phyloP scores from a whole-genome alignment of 1,140 invertebrate species.

The Vollenhovia emeryi region DNA sequence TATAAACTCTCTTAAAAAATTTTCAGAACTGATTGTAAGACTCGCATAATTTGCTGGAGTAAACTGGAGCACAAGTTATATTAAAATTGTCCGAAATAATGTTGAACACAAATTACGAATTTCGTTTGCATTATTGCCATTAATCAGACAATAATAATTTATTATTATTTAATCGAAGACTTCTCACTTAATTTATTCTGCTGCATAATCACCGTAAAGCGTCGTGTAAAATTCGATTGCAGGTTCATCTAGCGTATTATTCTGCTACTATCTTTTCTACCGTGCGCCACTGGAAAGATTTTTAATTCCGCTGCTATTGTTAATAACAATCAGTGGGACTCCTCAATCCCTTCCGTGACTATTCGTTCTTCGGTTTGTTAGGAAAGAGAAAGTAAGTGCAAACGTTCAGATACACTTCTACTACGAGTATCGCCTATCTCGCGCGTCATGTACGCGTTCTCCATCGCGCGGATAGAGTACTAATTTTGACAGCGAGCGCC shows the following conservation, averaged over 20 bases:
- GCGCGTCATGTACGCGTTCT: background rate
- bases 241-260: background rate
- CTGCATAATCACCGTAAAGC: background rate
- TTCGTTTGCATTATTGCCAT: background rate
- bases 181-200: background rate
- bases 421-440: background rate
- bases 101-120: background rate
- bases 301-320: background rate
- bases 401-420: background rate
- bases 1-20: background rate
- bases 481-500: background rate
- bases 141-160: background rate
- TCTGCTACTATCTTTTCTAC: background rate
- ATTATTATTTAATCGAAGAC: background rate
- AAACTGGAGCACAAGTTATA: background rate
- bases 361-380: background rate
- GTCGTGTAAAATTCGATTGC: background rate
- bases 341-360: background rate
- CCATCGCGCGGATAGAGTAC: too few relatives aligned
- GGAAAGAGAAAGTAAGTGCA: conserved; percentile 1
- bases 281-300: background rate
- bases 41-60: background rate
- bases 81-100: too few relatives aligned
- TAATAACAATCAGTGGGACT: background rate
- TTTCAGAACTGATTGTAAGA: background rate